phyloP scores from a whole-genome alignment of 2,888 invertebrate genomes.

The Mesorhabditis spiculigera region DNA sequence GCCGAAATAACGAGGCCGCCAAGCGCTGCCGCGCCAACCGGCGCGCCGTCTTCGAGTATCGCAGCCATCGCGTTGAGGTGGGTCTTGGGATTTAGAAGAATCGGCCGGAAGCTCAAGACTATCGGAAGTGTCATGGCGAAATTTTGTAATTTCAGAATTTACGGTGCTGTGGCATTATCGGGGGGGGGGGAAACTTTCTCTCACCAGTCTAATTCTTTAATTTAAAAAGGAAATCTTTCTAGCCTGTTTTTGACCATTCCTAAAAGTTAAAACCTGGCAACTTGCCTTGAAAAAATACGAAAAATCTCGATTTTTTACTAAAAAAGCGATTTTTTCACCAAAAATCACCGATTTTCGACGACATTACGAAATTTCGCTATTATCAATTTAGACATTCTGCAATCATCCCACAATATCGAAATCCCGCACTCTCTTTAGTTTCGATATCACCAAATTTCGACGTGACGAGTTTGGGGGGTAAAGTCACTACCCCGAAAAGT shows the following conservation, averaged over 20 bases:
- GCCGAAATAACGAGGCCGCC: slow-evolving; percentile 63
- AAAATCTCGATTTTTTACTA: background rate
- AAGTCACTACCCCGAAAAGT: too few relatives aligned
- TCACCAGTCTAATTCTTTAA: background rate
- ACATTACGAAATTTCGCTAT: too few relatives aligned
- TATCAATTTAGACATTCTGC: too few relatives aligned
- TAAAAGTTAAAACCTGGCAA: slow-evolving; percentile 3
- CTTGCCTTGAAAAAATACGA: background rate
- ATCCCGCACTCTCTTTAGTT: too few relatives aligned
- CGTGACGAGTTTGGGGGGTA: too few relatives aligned
- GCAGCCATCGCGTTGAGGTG: slow-evolving; percentile 57
- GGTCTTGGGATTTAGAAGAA: background rate
- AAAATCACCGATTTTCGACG: too few relatives aligned
- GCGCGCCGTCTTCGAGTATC: slow-evolving; percentile 59
- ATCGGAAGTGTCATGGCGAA: background rate
- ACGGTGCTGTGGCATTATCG: background rate
- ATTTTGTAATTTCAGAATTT: slow-evolving; percentile 3
- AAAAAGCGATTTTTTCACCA: slow-evolving; percentile 6
- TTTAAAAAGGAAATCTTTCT: background rate
- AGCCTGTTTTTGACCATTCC: background rate
- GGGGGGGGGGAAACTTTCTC: background rate
- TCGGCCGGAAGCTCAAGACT: background rate
- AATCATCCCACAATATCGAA: too few relatives aligned
- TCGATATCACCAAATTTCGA: too few relatives aligned
- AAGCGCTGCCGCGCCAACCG: slow-evolving; percentile 62